A percentile compares a stretch with the other conserved stretches of the same genome.
phyloP scores from a whole-genome alignment of 2,888 invertebrate genomes.

The Eulithis testata region DNA sequence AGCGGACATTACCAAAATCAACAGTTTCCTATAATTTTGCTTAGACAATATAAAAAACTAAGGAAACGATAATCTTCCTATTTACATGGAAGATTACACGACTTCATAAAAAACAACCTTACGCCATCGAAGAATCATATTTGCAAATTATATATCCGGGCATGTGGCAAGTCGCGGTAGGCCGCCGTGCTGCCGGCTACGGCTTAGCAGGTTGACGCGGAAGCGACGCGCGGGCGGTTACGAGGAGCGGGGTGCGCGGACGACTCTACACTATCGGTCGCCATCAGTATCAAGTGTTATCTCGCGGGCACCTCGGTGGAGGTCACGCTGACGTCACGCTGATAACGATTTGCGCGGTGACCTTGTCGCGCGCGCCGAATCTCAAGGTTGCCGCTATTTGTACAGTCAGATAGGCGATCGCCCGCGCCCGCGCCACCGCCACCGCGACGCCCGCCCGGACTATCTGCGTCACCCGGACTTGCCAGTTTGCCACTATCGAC shows the following conservation, averaged over 20 bases:
- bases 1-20: too few species aligned
- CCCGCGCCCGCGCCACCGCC: conserved; percentile 58
- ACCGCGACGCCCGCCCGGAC: conserved; percentile 47
- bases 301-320: conserved; percentile 80
- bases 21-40: not conserved
- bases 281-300: conserved; percentile 72
- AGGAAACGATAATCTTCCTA: conserved; percentile 15
- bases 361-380: conserved; percentile 82
- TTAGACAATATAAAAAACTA: not conserved
- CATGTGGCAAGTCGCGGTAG: conserved; percentile 10
- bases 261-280: conserved; percentile 72
- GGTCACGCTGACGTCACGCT: conserved; percentile 82
- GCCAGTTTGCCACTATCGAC: conserved; percentile 68
- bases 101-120: conserved; percentile 6
- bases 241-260: conserved; percentile 48
- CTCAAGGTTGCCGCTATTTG: conserved; percentile 83
- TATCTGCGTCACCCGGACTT: conserved; percentile 70
- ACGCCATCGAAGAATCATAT: conserved; percentile 6
- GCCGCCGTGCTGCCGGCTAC: not conserved
- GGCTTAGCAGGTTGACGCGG: conserved; percentile 35
- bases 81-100: conserved; percentile 7
- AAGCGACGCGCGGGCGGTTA: conserved; percentile 41
- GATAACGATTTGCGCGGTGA: conserved; percentile 84
- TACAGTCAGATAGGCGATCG: conserved; percentile 74
- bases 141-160: conserved; percentile 20